Conservation (phyloP, 1,140 invertebrate genomes). For the Pentalonia nigronervosa region DNA sequence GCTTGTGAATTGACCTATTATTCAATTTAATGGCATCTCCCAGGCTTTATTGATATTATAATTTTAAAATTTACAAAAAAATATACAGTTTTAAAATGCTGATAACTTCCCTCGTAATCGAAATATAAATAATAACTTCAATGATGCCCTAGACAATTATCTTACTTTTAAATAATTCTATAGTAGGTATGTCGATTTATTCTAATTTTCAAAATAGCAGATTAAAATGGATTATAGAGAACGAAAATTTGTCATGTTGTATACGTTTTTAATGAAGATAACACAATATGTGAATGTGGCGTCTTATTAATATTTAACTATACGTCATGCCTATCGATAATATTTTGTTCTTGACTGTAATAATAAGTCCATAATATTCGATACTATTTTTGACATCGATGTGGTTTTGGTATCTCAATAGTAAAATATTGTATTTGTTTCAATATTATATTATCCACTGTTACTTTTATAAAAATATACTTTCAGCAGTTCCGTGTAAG, state of each 20-base stretch:
- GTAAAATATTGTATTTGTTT: background rate
- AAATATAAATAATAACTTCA: background rate
- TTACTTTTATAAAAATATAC: background rate
- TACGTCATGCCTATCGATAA: no score
- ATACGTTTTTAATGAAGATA: background rate
- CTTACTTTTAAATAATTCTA: background rate
- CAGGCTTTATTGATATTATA: background rate
- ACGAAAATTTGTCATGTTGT: background rate
- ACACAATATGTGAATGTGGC: no score
- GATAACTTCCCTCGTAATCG: background rate
- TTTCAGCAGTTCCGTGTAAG: background rate
- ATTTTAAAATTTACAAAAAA: background rate
- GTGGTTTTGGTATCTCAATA: background rate
- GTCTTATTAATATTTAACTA: no score
- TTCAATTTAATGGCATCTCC: background rate
- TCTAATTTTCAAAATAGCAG: background rate
- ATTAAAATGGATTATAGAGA: background rate
- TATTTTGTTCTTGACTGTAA: background rate
- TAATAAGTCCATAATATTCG: background rate
- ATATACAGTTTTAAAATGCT: no score
- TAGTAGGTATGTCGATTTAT: background rate
- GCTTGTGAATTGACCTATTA: rapidly evolving
- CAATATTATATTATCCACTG: no score
- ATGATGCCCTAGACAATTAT: background rate
- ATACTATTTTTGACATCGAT: background rate